Evolutionary conservation across 2,797 vertebrate species (phyloP).

Genomic region (Melanotaenia boesemani): DNA sequence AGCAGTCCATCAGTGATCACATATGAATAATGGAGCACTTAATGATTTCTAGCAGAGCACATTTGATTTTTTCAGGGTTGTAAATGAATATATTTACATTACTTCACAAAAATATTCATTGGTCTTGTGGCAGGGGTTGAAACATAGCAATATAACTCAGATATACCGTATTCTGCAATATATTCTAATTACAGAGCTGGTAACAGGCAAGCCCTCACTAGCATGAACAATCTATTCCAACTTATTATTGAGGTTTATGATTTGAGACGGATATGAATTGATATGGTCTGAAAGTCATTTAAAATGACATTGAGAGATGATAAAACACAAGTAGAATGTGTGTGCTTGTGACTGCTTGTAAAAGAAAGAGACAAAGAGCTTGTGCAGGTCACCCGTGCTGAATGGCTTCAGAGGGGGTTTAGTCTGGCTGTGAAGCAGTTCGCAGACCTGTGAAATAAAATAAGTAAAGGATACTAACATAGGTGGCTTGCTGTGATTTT

Average conservation of each 20-base stretch:
- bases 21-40: slow-evolving; percentile 47
- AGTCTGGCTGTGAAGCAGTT: slow-evolving; percentile 60
- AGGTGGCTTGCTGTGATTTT: slow-evolving; percentile 49
- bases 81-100: slow-evolving; percentile 36
- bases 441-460: slow-evolving; percentile 64
- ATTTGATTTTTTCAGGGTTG: slow-evolving; percentile 15
- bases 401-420: slow-evolving; percentile 50
- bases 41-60: slow-evolving; percentile 15
- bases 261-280: slow-evolving; percentile 81
- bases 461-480: slow-evolving; percentile 53
- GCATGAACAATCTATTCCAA: slow-evolving; percentile 74
- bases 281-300: slow-evolving; percentile 82
- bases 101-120: slow-evolving; percentile 33
- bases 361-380: slow-evolving; percentile 8
- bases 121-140: slow-evolving; percentile 31
- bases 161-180: slow-evolving; percentile 73
- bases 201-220: slow-evolving; percentile 53
- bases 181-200: slow-evolving; percentile 73
- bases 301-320: slow-evolving; percentile 82
- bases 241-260: slow-evolving; percentile 82
- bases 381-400: slow-evolving; percentile 44
- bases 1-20: slow-evolving; percentile 54
- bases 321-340: slow-evolving; percentile 33
- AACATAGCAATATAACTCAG: slow-evolving; percentile 52
- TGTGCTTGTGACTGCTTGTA: background rate